Evolutionary conservation across 2,113 vertebrate genomes (phyloP).

Genomic region (Macquaria ambigua): DNA sequence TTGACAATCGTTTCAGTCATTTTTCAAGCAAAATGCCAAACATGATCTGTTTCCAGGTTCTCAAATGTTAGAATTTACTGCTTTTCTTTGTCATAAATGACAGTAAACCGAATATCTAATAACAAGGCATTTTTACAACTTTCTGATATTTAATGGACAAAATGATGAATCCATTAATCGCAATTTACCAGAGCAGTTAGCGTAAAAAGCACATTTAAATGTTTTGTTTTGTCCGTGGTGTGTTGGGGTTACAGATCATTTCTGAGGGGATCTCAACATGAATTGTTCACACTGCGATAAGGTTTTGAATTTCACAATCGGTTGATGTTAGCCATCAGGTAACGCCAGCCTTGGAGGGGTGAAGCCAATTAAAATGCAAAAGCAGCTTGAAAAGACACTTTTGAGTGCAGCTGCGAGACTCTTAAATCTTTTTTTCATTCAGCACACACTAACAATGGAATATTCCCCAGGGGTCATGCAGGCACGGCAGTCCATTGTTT

Average conservation of each 20-base stretch:
- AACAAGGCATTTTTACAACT: neutral
- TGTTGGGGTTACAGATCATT: too few species aligned
- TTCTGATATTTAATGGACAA: neutral
- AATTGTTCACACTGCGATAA: neutral
- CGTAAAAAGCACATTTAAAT: neutral
- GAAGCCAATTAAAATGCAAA: conserved; percentile 63
- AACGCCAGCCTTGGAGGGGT: neutral
- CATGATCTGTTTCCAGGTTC: neutral
- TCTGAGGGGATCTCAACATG: neutral
- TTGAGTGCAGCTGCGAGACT: conserved; percentile 26
- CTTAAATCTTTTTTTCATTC: conserved; percentile 39
- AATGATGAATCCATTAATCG: neutral
- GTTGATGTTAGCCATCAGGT: conserved; percentile 37
- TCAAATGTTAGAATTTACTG: neutral
- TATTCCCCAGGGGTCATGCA: conserved; percentile 18
- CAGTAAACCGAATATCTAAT: too few species aligned
- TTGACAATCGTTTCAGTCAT: neutral
- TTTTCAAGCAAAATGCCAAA: neutral
- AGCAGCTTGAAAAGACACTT: conserved; percentile 29
- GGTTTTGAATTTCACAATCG: conserved; percentile 13
- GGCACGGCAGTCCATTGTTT: conserved; percentile 35
- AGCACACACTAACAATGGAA: conserved; percentile 17
- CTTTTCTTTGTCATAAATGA: too few species aligned
- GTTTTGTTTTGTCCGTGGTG: neutral
- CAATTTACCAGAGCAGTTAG: neutral